Evolutionary conservation across 2,797 vertebrate species (phyloP), one percentile per base, ranked within the genome.

Genomic region (Pipistrellus kuhlii): DNA sequence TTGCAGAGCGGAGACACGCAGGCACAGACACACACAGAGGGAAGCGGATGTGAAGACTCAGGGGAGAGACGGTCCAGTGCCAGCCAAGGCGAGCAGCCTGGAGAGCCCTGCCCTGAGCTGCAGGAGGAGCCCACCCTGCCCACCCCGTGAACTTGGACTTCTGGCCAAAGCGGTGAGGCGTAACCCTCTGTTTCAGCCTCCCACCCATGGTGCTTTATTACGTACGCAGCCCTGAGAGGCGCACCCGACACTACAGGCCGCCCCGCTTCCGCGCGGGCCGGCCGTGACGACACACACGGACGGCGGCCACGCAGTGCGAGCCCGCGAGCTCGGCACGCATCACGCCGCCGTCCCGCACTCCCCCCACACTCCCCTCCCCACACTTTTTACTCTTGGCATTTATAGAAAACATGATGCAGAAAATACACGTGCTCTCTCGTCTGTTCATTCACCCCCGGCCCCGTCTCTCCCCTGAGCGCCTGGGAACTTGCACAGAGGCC

Each of bases 281-380:
- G 64, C 30, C 0, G 64, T 3, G n/a, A 32, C 17, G 64, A 8
- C n/a, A 32, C 64, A 35, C 62, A 8, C 15, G 62, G n/a, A 66
- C 30, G 8, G 64, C n/a, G 15, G 1, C 64, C n/a, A 18, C n/a
- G 3, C 15, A 17, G 14, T 15, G 64, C 15, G 15, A 1, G 64
- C 64, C 6, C 0, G 3, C 7, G 15, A n/a, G 64, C 64, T 9
- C 44, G 64, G 62, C 6, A 0, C 14, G 5, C 13, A 6, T n/a
- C 62, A 7, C 14, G 30, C 64, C 64, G 15, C 64, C 15, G 30
- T 66, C n/a, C 62, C 30, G 15, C 32, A 15, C 64, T 15, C 15
- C 17, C 20, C 64, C 57, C 57, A 59, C 57, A 5, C 57, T 0
- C 23, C 9, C 55, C 55, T 20, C 51, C 51, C 55, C 51, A 17